Base-by-base conservation (phyloP, 2,888 invertebrate genomes). In the Megastigmus dorsalis region DNA sequence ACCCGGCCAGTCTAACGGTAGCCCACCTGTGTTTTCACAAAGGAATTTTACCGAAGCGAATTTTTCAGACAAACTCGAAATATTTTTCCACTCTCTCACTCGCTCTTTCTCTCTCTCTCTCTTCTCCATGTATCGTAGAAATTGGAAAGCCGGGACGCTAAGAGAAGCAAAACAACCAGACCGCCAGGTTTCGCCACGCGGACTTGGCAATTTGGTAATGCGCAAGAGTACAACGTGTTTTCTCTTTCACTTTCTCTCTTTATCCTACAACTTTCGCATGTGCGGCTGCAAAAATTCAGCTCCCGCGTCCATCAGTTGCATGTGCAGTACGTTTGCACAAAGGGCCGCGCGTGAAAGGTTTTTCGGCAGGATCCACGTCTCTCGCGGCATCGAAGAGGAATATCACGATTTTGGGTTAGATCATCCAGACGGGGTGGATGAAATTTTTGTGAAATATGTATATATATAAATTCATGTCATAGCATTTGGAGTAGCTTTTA, bases 121-220 rank as follows among this genome's bases (percentile, higher is more conserved):
- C 3, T 59, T 23, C n/a, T n/a, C 18, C 2, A 1, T 15, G 28
- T 43, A 2, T 59, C 13, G 10, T 41, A 28, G 26, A 43, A 60
- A 43, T 60, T 43, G 28, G 33, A 57, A 38, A 57, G 9, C 59
- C 26, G 43, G 13, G 18, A 26, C n/a, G 9, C 28, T 20, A 43
- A 43, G 59, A 60, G 43, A 57, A 59, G 41, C 15, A 43, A 43
- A 60, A 43, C 15, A 57, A 57, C 36, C 9, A 38, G 36, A 57
- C 18, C 43, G 10, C 20, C 20, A n/a, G 10, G 36, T 36, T 52
- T 52, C 41, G 28, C 41, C 41, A 65, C 33, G 30, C 26, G 41
- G 13, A 52, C 41, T 59, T 41, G 41, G 41, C 26, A 41, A 63
- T 63, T 50, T 50, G 33, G 36, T 63, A 63, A 50, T 63, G 50